phyloP scores from a whole-genome alignment of 2,888 invertebrate species.

The Myopa tessellatipennis region DNA sequence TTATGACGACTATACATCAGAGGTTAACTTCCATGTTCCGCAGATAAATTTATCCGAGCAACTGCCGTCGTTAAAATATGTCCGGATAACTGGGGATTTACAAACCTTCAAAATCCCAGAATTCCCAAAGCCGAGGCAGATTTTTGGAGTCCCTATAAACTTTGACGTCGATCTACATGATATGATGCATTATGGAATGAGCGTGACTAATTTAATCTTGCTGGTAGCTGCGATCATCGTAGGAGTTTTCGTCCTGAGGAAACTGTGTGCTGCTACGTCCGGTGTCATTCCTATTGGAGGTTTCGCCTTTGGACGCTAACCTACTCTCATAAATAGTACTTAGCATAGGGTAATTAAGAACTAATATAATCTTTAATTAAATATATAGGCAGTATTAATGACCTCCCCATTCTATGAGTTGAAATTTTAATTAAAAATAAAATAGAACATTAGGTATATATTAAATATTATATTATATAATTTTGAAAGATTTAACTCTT shows the following conservation, averaged over 20 bases:
- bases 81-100: neutral
- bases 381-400: neutral
- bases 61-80: neutral
- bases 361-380: too few relatives aligned
- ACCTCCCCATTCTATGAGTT: neutral
- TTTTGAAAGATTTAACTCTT: neutral
- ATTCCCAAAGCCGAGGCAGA: neutral
- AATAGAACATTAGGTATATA: neutral
- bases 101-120: constrained; percentile 13
- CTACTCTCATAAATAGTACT: neutral
- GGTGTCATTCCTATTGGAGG: constrained; percentile 16
- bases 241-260: neutral
- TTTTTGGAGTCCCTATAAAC: neutral
- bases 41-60: neutral
- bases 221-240: constrained; percentile 6
- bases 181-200: constrained; percentile 1
- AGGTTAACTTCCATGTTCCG: neutral
- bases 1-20: neutral
- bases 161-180: constrained; percentile 1
- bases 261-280: neutral
- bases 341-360: neutral
- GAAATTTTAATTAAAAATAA: neutral
- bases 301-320: constrained; percentile 3
- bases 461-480: neutral
- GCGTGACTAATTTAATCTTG: constrained; percentile 7